A percentile compares a stretch with the other conserved stretches of the same genome.
These are phyloP conservation scores for Poeciliopsis turneri DNA, from an alignment of 2,797 vertebrate species.

Conservation along the genomic window DNA sequence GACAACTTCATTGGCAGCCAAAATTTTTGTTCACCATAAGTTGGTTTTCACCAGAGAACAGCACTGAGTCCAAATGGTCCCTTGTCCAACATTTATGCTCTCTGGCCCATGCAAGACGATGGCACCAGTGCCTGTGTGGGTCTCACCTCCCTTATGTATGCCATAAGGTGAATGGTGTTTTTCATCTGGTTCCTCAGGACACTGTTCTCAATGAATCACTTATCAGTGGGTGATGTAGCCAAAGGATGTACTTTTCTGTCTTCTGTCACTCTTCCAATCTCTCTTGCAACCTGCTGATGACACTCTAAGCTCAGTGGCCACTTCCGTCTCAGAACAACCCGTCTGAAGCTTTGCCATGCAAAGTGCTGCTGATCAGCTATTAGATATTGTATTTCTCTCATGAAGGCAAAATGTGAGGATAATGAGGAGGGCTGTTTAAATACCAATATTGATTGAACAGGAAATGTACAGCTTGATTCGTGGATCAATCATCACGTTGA, in stretches of 20 bases:
- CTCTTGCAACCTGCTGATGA: neutral
- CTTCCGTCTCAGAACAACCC: neutral
- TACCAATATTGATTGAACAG: neutral
- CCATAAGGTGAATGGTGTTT: neutral
- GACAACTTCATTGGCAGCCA: neutral
- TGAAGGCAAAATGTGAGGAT: neutral
- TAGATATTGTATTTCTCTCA: neutral
- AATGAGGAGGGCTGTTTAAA: neutral
- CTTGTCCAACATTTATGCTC: too few species aligned
- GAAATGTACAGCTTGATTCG: neutral
- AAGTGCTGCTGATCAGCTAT: neutral
- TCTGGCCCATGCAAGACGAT: neutral
- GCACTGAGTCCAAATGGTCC: neutral
- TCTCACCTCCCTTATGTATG: neutral
- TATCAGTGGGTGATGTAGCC: too few species aligned
- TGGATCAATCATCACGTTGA: neutral
- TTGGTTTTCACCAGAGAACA: slow-evolving; percentile 1
- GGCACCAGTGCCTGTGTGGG: neutral
- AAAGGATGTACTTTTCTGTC: neutral
- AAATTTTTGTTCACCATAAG: neutral
- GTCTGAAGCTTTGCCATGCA: neutral
- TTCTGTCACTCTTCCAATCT: neutral
- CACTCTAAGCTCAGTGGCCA: neutral
- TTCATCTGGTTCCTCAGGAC: neutral
- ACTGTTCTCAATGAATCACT: too few species aligned